Base-by-base conservation (phyloP, 2,888 invertebrate species). In the Idaea straminata region DNA sequence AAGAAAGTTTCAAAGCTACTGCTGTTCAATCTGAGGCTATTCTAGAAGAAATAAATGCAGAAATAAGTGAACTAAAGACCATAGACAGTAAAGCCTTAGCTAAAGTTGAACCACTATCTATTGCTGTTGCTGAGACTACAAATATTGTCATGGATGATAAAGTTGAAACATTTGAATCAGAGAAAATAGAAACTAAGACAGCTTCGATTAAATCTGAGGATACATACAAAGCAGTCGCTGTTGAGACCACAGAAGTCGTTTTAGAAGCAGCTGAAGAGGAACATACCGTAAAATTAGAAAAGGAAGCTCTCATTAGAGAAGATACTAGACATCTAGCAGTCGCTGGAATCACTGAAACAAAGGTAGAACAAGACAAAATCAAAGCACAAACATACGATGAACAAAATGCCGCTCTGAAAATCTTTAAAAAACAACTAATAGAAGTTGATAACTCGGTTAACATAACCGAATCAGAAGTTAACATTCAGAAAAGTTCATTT, bases 41-140 rank as follows among this genome's bases (percentile, higher is more conserved):
- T 35, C 36, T 81, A 64, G 70, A 75, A 59, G 68, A 76, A 72
- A 66, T 67, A 4, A 71, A 68, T 69, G 77, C 82, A 71, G 68
- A 65, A 66, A 57, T 15, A 15, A 62, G 62, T 63, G 67, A 72
- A 61, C 34, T 69, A 2, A 68, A 67, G 64, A 36, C 70, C 15
- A 66, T 63, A 13, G 67, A 69, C 61, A 63, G 68, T 34, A 65
- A 72, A 47, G 71, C 70, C 36, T 64, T 67, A 35, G 62, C 69
- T 25, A 71, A 69, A 65, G 64, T 73, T 58, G 72, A 77, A 61
- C 73, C 77, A 65, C 61, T 72, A 16, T 69, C 72, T 16, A 73
- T 72, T 59, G 75, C 71, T 35, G 70, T 76, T 59, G 72, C 74
- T 57, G 73, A 77, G 68, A 69, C 61, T 63, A 77, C 71, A 5